Conservation (phyloP, 2,888 invertebrate species). For the Aplocera efformata region DNA sequence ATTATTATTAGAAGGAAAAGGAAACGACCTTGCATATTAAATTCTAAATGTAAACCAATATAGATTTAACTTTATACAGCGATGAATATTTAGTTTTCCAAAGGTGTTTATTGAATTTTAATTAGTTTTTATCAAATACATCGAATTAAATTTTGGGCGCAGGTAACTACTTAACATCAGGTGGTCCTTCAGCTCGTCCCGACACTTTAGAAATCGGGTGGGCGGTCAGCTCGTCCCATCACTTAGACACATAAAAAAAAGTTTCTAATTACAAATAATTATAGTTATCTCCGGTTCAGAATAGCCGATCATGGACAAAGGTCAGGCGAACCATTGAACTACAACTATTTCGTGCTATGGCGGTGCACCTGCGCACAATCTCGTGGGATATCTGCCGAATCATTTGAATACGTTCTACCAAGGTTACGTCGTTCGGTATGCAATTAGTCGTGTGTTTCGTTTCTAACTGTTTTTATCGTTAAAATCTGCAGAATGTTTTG, state of each 20-base stretch:
- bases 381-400: constrained; percentile 20
- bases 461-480: constrained; percentile 11
- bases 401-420: constrained; percentile 20
- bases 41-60: neutral
- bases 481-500: constrained; percentile 11
- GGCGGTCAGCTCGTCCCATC: no score
- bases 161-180: no score
- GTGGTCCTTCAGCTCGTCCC: no score
- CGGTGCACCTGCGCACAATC: constrained; percentile 16
- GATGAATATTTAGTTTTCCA: neutral
- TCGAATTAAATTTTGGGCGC: no score
- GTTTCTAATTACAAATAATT: no score
- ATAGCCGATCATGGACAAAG: neutral
- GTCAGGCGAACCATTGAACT: constrained; percentile 1
- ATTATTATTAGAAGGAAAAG: constrained; percentile 11
- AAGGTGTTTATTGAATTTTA: neutral
- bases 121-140: no score
- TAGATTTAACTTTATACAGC: neutral
- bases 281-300: no score
- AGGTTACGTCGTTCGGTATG: constrained; percentile 18
- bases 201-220: no score
- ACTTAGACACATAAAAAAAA: no score
- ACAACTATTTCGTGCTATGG: constrained; percentile 10
- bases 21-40: constrained; percentile 13
- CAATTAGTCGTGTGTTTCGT: constrained; percentile 18